Percentiles rank a stretch among this genome's conserved stretches.
Evolutionary conservation across 2,888 invertebrate species (phyloP).

Genomic region (Phyllotreta striolata): DNA sequence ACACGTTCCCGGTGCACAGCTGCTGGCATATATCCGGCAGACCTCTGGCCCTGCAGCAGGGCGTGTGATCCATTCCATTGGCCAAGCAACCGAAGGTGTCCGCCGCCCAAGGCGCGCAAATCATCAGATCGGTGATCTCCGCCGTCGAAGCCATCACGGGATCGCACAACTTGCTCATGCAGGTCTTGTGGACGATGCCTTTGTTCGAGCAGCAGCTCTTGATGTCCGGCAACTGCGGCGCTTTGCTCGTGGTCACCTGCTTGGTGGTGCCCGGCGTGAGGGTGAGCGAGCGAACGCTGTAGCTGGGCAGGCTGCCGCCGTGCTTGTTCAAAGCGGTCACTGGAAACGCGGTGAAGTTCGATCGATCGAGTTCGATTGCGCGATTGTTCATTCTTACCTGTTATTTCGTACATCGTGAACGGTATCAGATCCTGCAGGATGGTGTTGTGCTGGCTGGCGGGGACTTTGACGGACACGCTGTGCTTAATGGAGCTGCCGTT

Average conservation of each 20-base stretch:
- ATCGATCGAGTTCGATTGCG: background rate
- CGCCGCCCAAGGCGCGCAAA: conserved; percentile 87
- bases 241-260: conserved; percentile 65
- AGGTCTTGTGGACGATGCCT: conserved; percentile 70
- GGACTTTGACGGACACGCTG: conserved; percentile 62
- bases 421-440: conserved; percentile 72
- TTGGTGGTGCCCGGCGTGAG: conserved; percentile 71
- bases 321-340: conserved; percentile 77
- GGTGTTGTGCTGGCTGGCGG: conserved; percentile 67
- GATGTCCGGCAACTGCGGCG: conserved; percentile 79
- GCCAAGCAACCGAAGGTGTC: conserved; percentile 82
- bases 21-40: conserved; percentile 79
- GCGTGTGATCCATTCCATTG: conserved; percentile 82
- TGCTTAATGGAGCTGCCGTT: conserved; percentile 46
- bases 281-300: conserved; percentile 75
- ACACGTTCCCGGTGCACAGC: conserved; percentile 81
- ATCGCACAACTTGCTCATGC: conserved; percentile 76
- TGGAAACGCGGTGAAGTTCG: conserved; percentile 44
- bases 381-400: conserved; percentile 37
- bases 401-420: conserved; percentile 85
- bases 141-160: conserved; percentile 65
- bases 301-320: conserved; percentile 80
- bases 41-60: conserved; percentile 79
- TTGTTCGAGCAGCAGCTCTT: conserved; percentile 73
- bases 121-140: conserved; percentile 83